Percentiles rank a stretch among this genome's conserved stretches.
These are phyloP conservation scores for Liparis tanakae DNA, from an alignment of 2,797 vertebrate species.

Conservation along the genomic window DNA sequence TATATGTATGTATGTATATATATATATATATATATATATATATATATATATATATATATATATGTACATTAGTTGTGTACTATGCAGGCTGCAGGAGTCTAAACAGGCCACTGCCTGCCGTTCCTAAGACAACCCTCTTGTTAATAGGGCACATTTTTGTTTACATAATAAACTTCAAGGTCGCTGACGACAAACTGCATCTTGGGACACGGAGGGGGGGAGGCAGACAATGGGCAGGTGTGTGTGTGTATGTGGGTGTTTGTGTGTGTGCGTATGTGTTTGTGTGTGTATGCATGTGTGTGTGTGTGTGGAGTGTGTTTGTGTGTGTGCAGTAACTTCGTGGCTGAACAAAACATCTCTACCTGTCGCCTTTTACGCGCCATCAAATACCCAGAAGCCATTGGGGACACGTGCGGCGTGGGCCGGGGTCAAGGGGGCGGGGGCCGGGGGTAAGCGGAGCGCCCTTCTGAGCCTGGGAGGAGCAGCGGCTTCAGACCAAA, in stretches of 20 bases:
- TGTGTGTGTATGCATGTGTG: constrained; percentile 19
- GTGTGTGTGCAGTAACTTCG: constrained; percentile 36
- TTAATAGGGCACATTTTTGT: constrained; percentile 75
- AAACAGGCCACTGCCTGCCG: constrained; percentile 64
- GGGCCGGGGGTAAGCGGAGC: constrained; percentile 41
- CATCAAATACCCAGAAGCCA: constrained; percentile 65
- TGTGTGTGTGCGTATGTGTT: constrained; percentile 9
- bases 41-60: no score
- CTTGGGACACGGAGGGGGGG: constrained; percentile 71
- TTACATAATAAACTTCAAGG: constrained; percentile 75
- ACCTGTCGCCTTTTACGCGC: constrained; percentile 65
- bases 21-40: no score
- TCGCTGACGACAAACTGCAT: constrained; percentile 68
- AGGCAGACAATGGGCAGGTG: constrained; percentile 33
- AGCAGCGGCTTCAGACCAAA: constrained; percentile 66
- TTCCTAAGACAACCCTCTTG: constrained; percentile 65
- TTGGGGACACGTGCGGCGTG: constrained; percentile 59
- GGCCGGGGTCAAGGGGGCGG: constrained; percentile 55
- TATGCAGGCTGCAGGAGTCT: constrained; percentile 36
- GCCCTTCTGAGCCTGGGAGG: constrained; percentile 46
- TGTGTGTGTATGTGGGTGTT: constrained; percentile 14
- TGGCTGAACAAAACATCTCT: constrained; percentile 73
- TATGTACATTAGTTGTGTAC: no score
- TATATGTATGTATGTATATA: no score
- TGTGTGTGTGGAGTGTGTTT: no score